phyloP scores from a whole-genome alignment of 2,113 vertebrate species.

The Brachypteracias leptosomus region DNA sequence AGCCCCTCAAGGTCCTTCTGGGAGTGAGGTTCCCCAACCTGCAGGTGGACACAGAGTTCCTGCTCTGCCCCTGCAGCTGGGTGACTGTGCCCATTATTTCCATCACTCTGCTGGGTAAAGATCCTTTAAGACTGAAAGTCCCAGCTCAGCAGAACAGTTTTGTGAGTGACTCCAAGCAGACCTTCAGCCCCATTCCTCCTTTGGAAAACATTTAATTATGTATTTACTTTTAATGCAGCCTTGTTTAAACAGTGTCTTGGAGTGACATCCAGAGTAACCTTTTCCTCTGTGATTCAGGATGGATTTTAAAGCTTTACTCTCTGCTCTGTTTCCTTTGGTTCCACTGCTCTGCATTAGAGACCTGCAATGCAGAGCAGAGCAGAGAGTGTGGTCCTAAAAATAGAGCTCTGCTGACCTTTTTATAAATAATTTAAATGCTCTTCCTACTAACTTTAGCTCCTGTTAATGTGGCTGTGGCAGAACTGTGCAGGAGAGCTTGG shows the following conservation, averaged over 20 bases:
- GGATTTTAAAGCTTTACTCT: background rate
- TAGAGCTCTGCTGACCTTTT: conserved; percentile 64
- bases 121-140: background rate
- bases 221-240: background rate
- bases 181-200: background rate
- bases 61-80: background rate
- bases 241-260: background rate
- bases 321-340: conserved; percentile 9
- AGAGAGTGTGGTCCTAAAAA: conserved; percentile 49
- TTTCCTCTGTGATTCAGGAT: background rate
- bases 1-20: background rate
- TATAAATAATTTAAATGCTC: conserved; percentile 65
- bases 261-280: background rate
- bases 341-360: background rate
- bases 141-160: background rate
- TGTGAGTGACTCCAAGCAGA: background rate
- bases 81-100: background rate
- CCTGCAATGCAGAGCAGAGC: conserved; percentile 61
- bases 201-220: background rate
- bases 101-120: background rate
- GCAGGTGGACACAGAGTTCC: background rate
- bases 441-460: conserved; percentile 53
- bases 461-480: background rate
- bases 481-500: background rate
- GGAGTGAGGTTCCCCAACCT: background rate